A percentile compares a stretch with the other conserved stretches of the same genome.
These are phyloP conservation scores for Seira musarum DNA, from an alignment of 2,888 invertebrate genomes.

Conservation along the genomic window DNA sequence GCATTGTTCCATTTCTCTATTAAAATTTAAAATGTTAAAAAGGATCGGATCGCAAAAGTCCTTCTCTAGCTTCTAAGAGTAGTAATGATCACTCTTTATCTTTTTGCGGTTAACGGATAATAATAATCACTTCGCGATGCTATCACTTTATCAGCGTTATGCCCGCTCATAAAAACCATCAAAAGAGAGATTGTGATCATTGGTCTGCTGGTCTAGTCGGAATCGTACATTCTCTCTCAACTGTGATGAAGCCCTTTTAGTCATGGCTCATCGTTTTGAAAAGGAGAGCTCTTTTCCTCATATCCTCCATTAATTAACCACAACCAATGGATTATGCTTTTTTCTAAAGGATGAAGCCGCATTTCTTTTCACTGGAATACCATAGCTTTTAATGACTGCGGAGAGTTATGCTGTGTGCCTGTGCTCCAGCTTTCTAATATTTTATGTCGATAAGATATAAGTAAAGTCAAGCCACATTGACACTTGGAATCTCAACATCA, in stretches of 20 bases:
- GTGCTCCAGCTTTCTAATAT: background rate
- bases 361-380: conserved; percentile 5
- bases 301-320: conserved; percentile 48
- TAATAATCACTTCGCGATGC: background rate
- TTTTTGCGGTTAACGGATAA: background rate
- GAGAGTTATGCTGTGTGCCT: background rate
- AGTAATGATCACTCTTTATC: background rate
- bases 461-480: conserved; percentile 15
- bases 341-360: conserved; percentile 25
- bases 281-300: conserved; percentile 5
- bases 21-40: no score
- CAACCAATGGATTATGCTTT: conserved; percentile 33
- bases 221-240: no score
- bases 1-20: background rate
- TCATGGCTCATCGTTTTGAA: conserved; percentile 42
- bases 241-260: conserved; percentile 28
- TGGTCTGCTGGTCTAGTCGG: no score
- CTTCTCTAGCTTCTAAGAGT: no score
- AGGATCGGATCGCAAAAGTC: no score
- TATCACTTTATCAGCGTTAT: no score
- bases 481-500: conserved; percentile 23
- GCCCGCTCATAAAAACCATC: no score
- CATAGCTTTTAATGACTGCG: no score
- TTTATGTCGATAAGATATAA: conserved; percentile 7
- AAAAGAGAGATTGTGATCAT: no score